Conservation (phyloP, 2,888 invertebrate genomes). For the Agonopterix alstromeriana region DNA sequence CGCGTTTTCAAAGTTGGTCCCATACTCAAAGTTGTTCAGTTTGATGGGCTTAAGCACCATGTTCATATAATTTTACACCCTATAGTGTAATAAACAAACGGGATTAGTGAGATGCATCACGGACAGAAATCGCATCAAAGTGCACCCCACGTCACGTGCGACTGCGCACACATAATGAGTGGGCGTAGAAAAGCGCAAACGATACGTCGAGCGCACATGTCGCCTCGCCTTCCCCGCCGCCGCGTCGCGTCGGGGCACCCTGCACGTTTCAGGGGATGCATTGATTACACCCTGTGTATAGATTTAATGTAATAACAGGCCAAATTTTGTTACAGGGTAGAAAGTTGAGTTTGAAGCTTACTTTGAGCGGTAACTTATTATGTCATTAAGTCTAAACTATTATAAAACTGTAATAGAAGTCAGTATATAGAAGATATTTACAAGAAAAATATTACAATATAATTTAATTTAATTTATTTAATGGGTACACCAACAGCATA, state of each 20-base stretch:
- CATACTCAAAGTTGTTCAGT: too few species aligned
- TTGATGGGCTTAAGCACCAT: too few species aligned
- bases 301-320: conserved; percentile 26
- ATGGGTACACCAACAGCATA: too few species aligned
- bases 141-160: conserved; percentile 2
- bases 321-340: conserved; percentile 20
- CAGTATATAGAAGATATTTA: too few species aligned
- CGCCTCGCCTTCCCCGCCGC: conserved; percentile 11
- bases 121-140: background rate
- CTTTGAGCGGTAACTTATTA: too few species aligned
- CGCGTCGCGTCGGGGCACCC: conserved; percentile 5
- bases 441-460: too few species aligned
- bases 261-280: conserved; percentile 22
- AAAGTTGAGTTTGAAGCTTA: too few species aligned
- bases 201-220: conserved; percentile 61
- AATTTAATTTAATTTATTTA: too few species aligned
- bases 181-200: conserved; percentile 65
- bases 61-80: too few species aligned
- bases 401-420: too few species aligned
- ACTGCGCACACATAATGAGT: conserved; percentile 31
- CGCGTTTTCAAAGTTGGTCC: too few species aligned
- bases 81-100: background rate
- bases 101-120: background rate
- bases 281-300: conserved; percentile 31
- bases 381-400: too few species aligned